phyloP scores from a whole-genome alignment of 2,113 vertebrate species.

The Pelecanoides urinatrix region DNA sequence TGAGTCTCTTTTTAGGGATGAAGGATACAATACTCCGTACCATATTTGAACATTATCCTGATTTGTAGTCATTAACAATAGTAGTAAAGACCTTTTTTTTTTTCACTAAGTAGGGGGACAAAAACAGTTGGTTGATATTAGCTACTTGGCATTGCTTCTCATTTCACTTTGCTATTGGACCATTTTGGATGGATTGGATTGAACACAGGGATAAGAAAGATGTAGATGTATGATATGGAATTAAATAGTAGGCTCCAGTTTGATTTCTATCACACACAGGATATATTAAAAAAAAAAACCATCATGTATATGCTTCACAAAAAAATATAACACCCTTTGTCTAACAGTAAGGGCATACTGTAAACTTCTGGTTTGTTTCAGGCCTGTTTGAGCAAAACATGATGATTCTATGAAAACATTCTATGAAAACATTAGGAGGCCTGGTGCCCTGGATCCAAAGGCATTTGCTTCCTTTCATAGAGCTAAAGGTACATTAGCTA shows the following conservation, averaged over 20 bases:
- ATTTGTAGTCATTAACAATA: neutral
- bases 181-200: neutral
- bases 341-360: neutral
- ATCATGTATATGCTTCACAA: neutral
- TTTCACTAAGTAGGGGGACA: neutral
- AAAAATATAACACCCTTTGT: neutral
- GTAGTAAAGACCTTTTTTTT: neutral
- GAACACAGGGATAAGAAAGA: neutral
- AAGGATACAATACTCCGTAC: neutral
- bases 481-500: neutral
- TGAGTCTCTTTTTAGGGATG: neutral
- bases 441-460: neutral
- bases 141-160: neutral
- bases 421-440: rapidly evolving
- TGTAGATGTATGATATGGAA: neutral
- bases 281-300: neutral
- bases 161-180: neutral
- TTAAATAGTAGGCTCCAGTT: neutral
- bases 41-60: neutral
- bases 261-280: neutral
- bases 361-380: neutral
- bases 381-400: neutral
- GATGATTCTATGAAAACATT: too few species aligned
- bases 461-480: neutral
- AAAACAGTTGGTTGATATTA: neutral